Conservation (phyloP, 2,888 invertebrate species). For the Macrosoma leucophasiata region DNA sequence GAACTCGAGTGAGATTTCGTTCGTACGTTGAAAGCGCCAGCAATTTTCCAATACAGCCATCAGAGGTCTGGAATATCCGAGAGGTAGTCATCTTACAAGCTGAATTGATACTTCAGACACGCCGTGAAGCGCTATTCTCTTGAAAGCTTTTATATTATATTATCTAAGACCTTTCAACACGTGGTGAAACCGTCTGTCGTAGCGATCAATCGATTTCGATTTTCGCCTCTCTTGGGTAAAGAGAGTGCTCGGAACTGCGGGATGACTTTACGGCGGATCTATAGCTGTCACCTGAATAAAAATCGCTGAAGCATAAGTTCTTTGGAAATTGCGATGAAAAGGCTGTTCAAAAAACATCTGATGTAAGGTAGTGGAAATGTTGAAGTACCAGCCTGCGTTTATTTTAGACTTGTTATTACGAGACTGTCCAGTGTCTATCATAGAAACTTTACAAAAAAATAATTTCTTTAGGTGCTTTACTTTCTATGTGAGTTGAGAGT, state of each 20-base stretch:
- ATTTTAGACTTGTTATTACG: no score
- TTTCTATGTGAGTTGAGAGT: no score
- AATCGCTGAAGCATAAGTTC: no score
- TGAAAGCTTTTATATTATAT: conserved; percentile 76
- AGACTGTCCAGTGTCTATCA: no score
- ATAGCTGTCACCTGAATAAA: conserved; percentile 5
- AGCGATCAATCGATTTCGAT: conserved; percentile 62
- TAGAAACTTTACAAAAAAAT: no score
- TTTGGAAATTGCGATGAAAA: no score
- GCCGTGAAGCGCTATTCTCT: conserved; percentile 66
- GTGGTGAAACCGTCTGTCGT: conserved; percentile 67
- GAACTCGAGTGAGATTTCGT: conserved; percentile 47
- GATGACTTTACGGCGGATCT: conserved; percentile 21
- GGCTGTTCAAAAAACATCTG: no score
- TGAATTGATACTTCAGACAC: conserved; percentile 74
- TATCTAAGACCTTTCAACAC: conserved; percentile 69
- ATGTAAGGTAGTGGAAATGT: no score
- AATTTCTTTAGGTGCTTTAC: no score
- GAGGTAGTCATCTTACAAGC: conserved; percentile 67
- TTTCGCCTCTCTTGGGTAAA: conserved; percentile 56
- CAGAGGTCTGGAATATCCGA: conserved; percentile 50
- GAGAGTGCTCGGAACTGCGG: conserved; percentile 36
- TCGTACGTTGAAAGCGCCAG: conserved; percentile 33
- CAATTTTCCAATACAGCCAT: conserved; percentile 71
- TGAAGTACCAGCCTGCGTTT: no score